These are phyloP conservation scores for Drosophila neotestacea DNA, from an alignment of 2,888 invertebrate genomes.

Conservation along the genomic window DNA sequence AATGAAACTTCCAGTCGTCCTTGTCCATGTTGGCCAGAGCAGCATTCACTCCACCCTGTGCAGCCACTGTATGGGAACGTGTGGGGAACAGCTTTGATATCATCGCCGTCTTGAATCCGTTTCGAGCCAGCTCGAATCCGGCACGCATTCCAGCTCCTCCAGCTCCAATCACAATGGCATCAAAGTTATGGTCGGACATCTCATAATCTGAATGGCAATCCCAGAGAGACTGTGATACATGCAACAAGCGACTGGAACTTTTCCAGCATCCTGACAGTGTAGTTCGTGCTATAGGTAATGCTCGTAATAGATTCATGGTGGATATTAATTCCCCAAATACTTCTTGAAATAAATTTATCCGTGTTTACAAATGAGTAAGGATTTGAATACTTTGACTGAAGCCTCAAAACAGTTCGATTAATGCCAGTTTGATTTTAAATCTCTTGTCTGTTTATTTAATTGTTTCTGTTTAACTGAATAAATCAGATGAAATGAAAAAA, in stretches of 20 bases:
- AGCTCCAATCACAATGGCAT: slow-evolving; percentile 98
- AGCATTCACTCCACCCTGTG: slow-evolving; percentile 99
- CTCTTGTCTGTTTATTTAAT: no score
- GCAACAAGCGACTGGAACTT: slow-evolving; percentile 6
- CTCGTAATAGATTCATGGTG: slow-evolving; percentile 5
- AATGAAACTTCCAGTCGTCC: slow-evolving; percentile 97
- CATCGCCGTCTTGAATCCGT: slow-evolving; percentile 98
- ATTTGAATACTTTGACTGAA: background rate
- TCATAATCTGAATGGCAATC: slow-evolving; percentile 88
- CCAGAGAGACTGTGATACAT: background rate
- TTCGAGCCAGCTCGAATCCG: slow-evolving; percentile 96
- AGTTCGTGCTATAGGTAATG: background rate
- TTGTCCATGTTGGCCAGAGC: slow-evolving; percentile 97
- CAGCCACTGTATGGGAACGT: slow-evolving; percentile 98
- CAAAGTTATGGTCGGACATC: slow-evolving; percentile 93
- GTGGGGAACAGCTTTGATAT: slow-evolving; percentile 98
- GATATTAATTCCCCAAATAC: background rate
- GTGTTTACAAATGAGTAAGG: background rate
- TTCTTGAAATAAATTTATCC: background rate
- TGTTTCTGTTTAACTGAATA: no score
- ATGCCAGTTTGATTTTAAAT: no score
- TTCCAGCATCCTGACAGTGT: background rate
- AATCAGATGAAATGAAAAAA: no score
- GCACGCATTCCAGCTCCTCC: slow-evolving; percentile 98
- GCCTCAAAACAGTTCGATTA: background rate